Evolutionary conservation across 2,113 vertebrate species (phyloP), one percentile per base, ranked within the genome.

Genomic region (Micronisus gabar): DNA sequence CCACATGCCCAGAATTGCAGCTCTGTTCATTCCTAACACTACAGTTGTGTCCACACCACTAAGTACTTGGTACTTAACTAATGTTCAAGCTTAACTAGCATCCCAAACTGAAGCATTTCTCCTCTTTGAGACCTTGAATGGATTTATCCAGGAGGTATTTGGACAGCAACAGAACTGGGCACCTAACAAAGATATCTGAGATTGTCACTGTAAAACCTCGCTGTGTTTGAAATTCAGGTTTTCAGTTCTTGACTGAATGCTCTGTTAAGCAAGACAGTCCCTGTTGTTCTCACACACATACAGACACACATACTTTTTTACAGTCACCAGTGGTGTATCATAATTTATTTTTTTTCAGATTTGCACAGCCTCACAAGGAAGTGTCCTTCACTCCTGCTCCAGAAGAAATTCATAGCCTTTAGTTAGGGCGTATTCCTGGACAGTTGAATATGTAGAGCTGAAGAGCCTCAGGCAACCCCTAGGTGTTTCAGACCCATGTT

Each of bases 401-500:
- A 22, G 48, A 83, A 80, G n/a, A 88, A 38, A 59, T 2, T 3
- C 3, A 16, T 14, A 41, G 6, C 2, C 4, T 61, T 53, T 70
- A 27, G 2, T 66, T 55, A 71, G 3, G 25, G 2, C 4, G 14
- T 48, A 15, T 70, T 74, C 6, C 27, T 34, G 17, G 27, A 11
- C 10, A 47, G 40, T 41, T 2, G 5, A 81, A 34, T 47, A 55
- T 1, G 5, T 16, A 45, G 8, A 41, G 1, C 25, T 62, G 65
- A 81, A 84, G 8, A 68, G 7, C 2, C 2, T 13, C 8, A 40
- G 30, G 21, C 6, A 50, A 38, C 0, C 0, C 18, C 1, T 6
- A 6, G 27, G 7, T 1, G 34, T 32, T 89, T 91, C 59, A 93
- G 41, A 84, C 4, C 10, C 2, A 1, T 4, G 1, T 63, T 81